Evolutionary conservation across 2,888 invertebrate species (phyloP), one percentile per base, ranked within the genome.

Genomic region (Apotomis betuletana): DNA sequence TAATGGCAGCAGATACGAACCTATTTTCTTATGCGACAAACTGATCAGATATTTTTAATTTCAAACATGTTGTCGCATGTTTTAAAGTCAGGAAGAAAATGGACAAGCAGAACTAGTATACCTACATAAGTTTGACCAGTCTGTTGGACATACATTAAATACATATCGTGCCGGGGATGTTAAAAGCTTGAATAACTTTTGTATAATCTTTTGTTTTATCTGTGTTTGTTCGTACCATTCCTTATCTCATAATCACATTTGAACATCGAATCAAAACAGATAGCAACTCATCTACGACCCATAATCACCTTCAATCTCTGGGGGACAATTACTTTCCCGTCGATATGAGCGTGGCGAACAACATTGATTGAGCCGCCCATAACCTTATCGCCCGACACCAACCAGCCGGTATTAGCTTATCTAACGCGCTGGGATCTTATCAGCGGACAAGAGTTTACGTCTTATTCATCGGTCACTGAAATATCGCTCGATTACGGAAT

Each of bases 361-460:
- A 72, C 72, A 72, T 72, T 72, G 72, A 72, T 72, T 72, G 67
- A 72, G 67, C 54, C 71, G 54, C 27, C 63, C 62, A 68, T 72
- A 63, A 63, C n/a, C 59, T 72, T 72, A 72, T 72, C 72, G 58
- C 13, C 10, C 27, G 49, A 67, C 67, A 67, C 38, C 59, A 15
- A 15, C 36, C 9, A 52, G 41, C 44, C 58, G 44, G 58, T 60
- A 70, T 70, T 65, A 59, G 67, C 57, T 71, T 71, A 71, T 72
- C 67, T 27, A 9, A 36, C 10, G 36, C 67, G 58, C 49, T 36
- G 36, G 68, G n/a, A 46, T 63, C 67, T 72, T 72, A 72, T 72
- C 72, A 59, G 0, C 10, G 57, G 44, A 72, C 72, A 72, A 67
- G 68, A 59, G 57, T 72, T 72, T 54, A 72, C 63, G 72, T 72